Percentiles rank a stretch among this genome's conserved stretches.
phyloP scores from a whole-genome alignment of 2,113 vertebrate genomes.

The Dicerorhinus sumatrensis region DNA sequence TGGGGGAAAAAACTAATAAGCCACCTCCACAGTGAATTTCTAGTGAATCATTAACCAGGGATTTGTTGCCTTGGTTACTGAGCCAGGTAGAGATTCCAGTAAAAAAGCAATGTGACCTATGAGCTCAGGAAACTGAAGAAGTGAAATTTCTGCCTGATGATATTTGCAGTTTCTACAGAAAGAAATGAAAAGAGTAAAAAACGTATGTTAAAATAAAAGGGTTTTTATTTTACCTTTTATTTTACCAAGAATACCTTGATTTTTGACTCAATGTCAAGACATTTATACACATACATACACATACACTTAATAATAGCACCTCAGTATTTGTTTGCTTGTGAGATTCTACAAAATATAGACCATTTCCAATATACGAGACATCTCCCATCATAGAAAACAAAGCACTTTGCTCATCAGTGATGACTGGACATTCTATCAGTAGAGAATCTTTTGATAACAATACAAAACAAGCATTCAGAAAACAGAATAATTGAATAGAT shows the following conservation, averaged over 20 bases:
- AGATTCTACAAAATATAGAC: slow-evolving; percentile 24
- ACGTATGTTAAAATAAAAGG: slow-evolving; percentile 19
- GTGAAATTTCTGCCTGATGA: slow-evolving; percentile 66
- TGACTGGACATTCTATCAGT: neutral
- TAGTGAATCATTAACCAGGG: slow-evolving; percentile 84
- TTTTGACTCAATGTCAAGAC: slow-evolving; percentile 14
- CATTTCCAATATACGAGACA: neutral
- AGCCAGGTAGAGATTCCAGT: slow-evolving; percentile 77
- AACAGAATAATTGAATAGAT: slow-evolving; percentile 34
- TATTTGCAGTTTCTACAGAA: slow-evolving; percentile 64
- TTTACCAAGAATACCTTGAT: neutral
- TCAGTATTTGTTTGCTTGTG: neutral
- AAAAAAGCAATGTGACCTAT: slow-evolving; percentile 73
- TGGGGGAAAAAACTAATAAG: slow-evolving; percentile 80
- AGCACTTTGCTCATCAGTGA: neutral
- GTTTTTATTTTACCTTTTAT: too few relatives aligned
- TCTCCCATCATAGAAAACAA: slow-evolving; percentile 5
- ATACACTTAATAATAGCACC: neutral
- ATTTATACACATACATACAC: neutral
- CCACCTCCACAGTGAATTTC: slow-evolving; percentile 79
- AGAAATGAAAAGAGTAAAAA: slow-evolving; percentile 66
- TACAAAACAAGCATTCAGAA: neutral
- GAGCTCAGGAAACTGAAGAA: slow-evolving; percentile 73
- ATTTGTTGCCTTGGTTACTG: slow-evolving; percentile 85
- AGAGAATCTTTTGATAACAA: neutral